Percentiles rank a stretch among this genome's conserved stretches.
Evolutionary conservation across 2,113 vertebrate genomes (phyloP).

Genomic region (Xiphophorus maculatus): DNA sequence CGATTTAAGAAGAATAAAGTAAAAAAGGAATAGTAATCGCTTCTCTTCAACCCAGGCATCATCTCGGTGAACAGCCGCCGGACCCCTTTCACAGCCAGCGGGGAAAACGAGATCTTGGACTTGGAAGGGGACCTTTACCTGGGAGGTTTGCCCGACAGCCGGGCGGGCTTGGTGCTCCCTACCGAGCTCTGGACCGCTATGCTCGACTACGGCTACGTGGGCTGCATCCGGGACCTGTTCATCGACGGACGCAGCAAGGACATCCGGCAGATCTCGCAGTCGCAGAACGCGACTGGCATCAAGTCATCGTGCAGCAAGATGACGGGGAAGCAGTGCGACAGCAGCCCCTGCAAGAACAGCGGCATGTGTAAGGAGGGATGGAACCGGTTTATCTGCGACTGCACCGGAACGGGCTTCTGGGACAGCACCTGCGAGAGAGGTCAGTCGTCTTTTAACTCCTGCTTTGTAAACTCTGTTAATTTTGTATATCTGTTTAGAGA

Average conservation of each 20-base stretch:
- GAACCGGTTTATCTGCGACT: conserved; percentile 98
- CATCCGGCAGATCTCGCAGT: conserved; percentile 91
- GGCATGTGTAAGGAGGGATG: conserved; percentile 93
- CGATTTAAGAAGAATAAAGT: background rate
- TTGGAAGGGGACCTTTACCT: conserved; percentile 97
- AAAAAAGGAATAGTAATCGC: conserved; percentile 13
- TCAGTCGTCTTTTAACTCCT: conserved; percentile 59
- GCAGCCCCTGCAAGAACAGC: conserved; percentile 92
- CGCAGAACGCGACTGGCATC: conserved; percentile 89
- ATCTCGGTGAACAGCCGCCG: conserved; percentile 97
- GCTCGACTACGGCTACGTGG: conserved; percentile 97
- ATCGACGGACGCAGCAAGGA: conserved; percentile 97
- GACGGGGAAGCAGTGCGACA: conserved; percentile 91
- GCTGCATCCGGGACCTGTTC: conserved; percentile 95
- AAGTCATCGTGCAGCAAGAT: conserved; percentile 89
- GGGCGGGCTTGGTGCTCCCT: conserved; percentile 89
- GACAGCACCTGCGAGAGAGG: conserved; percentile 92
- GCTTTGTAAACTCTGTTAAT: background rate
- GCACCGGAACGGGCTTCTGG: conserved; percentile 93
- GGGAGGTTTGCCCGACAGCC: conserved; percentile 91
- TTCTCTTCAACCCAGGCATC: conserved; percentile 82
- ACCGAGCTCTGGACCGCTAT: conserved; percentile 98
- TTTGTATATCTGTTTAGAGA: conserved; percentile 1
- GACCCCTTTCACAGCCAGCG: conserved; percentile 93
- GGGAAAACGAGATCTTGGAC: conserved; percentile 96